phyloP scores from a whole-genome alignment of 2,113 vertebrate genomes.

The Pao palembangensis region DNA sequence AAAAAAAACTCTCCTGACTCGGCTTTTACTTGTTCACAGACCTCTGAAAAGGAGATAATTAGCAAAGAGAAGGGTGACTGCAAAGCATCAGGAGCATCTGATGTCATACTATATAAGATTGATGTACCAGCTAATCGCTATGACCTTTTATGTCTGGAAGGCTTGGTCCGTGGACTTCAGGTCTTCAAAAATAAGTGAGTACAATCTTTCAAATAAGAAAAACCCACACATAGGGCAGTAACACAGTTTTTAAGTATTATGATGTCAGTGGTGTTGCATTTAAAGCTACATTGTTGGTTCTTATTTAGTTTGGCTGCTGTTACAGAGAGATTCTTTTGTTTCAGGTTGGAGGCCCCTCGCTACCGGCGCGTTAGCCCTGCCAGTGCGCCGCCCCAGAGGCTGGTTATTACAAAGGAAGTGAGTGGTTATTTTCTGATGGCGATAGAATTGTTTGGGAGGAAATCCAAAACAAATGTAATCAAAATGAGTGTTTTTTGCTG shows the following conservation, averaged over 20 bases:
- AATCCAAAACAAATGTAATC: not conserved
- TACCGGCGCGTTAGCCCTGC: constrained; percentile 82
- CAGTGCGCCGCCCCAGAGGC: constrained; percentile 79
- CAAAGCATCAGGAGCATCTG: constrained; percentile 88
- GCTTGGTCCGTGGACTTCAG: constrained; percentile 89
- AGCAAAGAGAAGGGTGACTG: constrained; percentile 87
- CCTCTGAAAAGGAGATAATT: constrained; percentile 93
- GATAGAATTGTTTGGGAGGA: not conserved
- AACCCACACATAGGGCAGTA: too few relatives aligned
- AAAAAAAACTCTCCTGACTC: not conserved
- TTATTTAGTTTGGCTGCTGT: constrained; percentile 3
- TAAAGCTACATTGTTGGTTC: not conserved
- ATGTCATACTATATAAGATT: constrained; percentile 91
- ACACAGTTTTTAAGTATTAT: not conserved
- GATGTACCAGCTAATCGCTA: constrained; percentile 97
- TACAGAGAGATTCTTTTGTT: constrained; percentile 11
- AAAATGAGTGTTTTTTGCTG: not conserved
- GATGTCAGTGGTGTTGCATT: not conserved
- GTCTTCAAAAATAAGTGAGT: constrained; percentile 92
- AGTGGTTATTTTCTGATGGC: constrained; percentile 23
- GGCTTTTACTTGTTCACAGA: constrained; percentile 68
- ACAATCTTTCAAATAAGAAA: not conserved
- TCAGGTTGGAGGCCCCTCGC: constrained; percentile 83
- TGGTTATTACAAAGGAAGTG: constrained; percentile 91
- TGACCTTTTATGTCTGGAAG: constrained; percentile 94